Percentiles rank a stretch among this genome's conserved stretches.
Evolutionary conservation across 1,140 invertebrate species (phyloP).

Genomic region (Cryptotermes secundus): DNA sequence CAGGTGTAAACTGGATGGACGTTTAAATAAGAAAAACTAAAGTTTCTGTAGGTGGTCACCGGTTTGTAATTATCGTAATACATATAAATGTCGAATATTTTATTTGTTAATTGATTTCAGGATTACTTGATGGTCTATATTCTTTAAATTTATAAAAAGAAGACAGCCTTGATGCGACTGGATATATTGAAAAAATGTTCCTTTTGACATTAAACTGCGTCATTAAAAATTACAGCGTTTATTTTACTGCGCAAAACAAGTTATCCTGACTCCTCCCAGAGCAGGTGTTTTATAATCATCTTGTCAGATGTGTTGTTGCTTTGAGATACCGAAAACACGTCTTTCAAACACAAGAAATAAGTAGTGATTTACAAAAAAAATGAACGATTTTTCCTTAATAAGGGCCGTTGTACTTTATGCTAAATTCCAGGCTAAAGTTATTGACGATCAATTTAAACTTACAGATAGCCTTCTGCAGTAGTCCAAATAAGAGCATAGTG

Average conservation of each 20-base stretch:
- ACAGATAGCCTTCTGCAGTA: neutral
- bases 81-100: too few relatives aligned
- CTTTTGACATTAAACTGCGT: neutral
- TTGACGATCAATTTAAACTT: neutral
- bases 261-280: neutral
- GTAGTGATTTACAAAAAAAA: too few relatives aligned
- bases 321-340: neutral
- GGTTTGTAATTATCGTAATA: too few relatives aligned
- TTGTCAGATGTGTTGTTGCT: neutral
- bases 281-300: conserved; percentile 12
- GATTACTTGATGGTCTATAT: neutral
- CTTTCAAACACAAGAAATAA: neutral
- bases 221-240: neutral
- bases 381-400: neutral
- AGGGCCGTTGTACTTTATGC: neutral
- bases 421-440: neutral
- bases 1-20: neutral
- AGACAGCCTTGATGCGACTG: neutral
- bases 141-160: neutral
- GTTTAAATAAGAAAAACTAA: neutral
- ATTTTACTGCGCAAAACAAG: neutral
- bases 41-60: neutral
- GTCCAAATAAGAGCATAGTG: too few relatives aligned
- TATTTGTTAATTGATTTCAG: too few relatives aligned
- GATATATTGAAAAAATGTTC: neutral